These are phyloP conservation scores for Crossocerus cetratus DNA, from an alignment of 2,888 invertebrate species.

Conservation along the genomic window DNA sequence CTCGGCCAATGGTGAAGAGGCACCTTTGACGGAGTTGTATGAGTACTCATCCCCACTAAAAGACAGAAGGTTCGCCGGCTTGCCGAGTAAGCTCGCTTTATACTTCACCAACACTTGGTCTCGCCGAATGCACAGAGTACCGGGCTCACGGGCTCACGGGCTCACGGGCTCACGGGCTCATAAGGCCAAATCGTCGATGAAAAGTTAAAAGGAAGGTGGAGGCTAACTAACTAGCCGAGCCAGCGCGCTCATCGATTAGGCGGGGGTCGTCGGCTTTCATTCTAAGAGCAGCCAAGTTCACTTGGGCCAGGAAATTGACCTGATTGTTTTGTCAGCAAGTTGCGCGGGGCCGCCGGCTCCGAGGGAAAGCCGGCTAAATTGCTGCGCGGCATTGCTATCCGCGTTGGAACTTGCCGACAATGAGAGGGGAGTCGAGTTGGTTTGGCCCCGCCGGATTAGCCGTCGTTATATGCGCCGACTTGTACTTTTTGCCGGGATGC, in stretches of 20 bases:
- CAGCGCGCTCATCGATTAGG: neutral
- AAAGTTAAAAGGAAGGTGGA: neutral
- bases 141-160: too few relatives aligned
- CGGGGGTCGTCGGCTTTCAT: neutral
- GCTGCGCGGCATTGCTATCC: slow-evolving; percentile 5
- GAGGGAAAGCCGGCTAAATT: slow-evolving; percentile 11
- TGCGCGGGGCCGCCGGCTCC: slow-evolving; percentile 1
- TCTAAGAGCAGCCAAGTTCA: neutral
- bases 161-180: too few relatives aligned
- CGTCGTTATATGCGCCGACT: slow-evolving; percentile 27
- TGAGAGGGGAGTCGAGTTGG: neutral
- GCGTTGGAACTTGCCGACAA: slow-evolving; percentile 7
- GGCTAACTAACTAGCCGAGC: neutral
- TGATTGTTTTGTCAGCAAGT: slow-evolving; percentile 12
- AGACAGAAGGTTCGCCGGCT: too few relatives aligned
- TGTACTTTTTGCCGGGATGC: slow-evolving; percentile 15
- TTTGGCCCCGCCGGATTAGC: neutral
- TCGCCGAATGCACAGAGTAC: neutral
- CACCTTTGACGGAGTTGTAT: neutral
- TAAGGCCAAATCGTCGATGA: too few relatives aligned
- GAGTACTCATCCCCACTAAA: neutral
- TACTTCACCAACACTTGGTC: neutral
- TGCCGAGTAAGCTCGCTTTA: too few relatives aligned
- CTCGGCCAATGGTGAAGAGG: too few relatives aligned
- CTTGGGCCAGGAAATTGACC: slow-evolving; percentile 21